Conservation (phyloP, 1,140 invertebrate species). For the Ostrea denselamellosa region DNA sequence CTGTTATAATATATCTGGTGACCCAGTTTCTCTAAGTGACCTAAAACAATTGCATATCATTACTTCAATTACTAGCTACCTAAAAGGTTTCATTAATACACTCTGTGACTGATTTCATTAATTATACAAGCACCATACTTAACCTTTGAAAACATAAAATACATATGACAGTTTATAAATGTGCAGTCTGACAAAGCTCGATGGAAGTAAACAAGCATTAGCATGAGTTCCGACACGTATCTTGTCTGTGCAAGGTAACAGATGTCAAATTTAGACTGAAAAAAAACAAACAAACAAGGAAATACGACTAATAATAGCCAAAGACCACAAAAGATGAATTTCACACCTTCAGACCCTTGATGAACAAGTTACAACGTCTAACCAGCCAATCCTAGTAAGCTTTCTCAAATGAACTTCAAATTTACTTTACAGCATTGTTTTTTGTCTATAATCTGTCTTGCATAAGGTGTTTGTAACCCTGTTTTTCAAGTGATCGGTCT, state of each 20-base stretch:
- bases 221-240: background rate
- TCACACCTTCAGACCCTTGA: background rate
- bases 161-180: background rate
- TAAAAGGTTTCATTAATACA: background rate
- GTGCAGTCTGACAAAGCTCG: background rate
- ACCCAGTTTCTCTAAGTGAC: background rate
- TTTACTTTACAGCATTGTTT: background rate
- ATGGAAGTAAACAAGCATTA: background rate
- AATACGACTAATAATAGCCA: background rate
- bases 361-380: background rate
- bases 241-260: background rate
- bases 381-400: background rate
- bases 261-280: background rate
- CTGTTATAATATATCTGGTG: background rate
- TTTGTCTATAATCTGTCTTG: background rate
- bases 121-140: background rate
- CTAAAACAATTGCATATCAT: background rate
- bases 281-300: too few relatives aligned
- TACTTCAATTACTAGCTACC: background rate
- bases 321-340: background rate
- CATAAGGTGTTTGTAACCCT: conserved; percentile 7
- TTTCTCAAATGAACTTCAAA: background rate
- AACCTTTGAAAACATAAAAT: background rate
- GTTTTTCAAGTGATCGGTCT: background rate
- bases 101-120: background rate